phyloP scores from a whole-genome alignment of 2,888 invertebrate genomes.

The Tenthredo livida region DNA sequence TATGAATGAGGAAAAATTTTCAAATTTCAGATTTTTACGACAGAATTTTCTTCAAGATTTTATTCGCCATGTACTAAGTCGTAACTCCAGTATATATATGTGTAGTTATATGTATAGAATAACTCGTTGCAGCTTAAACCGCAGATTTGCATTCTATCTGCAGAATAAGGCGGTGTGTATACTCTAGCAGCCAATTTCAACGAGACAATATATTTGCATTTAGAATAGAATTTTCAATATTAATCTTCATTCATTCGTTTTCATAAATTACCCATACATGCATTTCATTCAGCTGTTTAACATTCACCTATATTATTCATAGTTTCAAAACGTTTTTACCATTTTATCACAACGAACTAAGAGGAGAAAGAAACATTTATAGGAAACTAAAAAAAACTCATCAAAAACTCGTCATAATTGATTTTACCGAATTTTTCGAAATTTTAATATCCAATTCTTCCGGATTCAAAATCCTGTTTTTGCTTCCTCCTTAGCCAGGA shows the following conservation, averaged over 20 bases:
- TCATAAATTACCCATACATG: neutral
- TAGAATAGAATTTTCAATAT: conserved; percentile 27
- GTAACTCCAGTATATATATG: neutral
- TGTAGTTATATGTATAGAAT: neutral
- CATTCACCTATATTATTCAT: no score
- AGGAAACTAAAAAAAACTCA: no score
- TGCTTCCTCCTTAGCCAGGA: no score
- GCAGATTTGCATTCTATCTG: conserved; percentile 28
- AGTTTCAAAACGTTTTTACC: no score
- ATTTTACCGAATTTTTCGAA: no score
- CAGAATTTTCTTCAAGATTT: neutral
- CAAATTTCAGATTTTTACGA: neutral
- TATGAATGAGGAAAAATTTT: neutral
- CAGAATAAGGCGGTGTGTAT: neutral
- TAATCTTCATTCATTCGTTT: neutral
- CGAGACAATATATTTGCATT: conserved; percentile 38
- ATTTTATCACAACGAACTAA: no score
- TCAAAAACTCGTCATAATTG: no score
- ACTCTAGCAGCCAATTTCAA: neutral
- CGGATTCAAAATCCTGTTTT: no score
- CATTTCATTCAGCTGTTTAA: neutral
- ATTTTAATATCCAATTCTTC: no score
- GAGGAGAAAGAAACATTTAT: no score
- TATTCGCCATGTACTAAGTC: neutral
- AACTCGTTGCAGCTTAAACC: conserved; percentile 11